Conservation (phyloP, 1,140 invertebrate species). For the Conopomorpha cramerella region DNA sequence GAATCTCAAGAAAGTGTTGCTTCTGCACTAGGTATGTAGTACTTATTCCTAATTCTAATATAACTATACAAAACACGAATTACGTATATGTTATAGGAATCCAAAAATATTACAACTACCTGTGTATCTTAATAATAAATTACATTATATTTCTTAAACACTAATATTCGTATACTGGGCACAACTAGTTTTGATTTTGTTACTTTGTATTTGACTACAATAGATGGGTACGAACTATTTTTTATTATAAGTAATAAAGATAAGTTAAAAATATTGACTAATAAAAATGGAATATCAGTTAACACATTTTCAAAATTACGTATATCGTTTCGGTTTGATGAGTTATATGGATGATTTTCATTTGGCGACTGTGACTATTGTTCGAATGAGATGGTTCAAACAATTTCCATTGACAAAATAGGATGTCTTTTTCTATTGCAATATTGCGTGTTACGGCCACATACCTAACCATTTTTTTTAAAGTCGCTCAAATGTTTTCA, state of each 20-base stretch:
- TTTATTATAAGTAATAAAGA: no score
- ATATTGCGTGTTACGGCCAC: no score
- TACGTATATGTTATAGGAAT: constrained; percentile 61
- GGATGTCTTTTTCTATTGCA: no score
- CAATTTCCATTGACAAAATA: no score
- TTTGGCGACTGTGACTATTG: no score
- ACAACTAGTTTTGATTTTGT: constrained; percentile 59
- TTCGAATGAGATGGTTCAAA: no score
- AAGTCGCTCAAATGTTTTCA: no score
- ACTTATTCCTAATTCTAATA: constrained; percentile 8
- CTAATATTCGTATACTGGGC: constrained; percentile 60
- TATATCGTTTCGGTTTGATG: constrained; percentile 41
- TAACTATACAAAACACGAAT: constrained; percentile 38
- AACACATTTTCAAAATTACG: constrained; percentile 55
- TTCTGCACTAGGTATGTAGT: no score
- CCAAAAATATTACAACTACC: constrained; percentile 58
- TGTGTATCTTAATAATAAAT: constrained; percentile 60
- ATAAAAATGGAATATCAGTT: constrained; percentile 55
- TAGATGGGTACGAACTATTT: constrained; percentile 42
- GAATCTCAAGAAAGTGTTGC: constrained; percentile 43
- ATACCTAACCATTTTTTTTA: no score
- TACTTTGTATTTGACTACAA: constrained; percentile 55
- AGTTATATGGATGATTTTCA: no score
- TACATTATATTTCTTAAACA: constrained; percentile 50
- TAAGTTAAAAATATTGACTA: constrained; percentile 59